phyloP scores from a whole-genome alignment of 2,888 invertebrate species.

The Netelia inedita region DNA sequence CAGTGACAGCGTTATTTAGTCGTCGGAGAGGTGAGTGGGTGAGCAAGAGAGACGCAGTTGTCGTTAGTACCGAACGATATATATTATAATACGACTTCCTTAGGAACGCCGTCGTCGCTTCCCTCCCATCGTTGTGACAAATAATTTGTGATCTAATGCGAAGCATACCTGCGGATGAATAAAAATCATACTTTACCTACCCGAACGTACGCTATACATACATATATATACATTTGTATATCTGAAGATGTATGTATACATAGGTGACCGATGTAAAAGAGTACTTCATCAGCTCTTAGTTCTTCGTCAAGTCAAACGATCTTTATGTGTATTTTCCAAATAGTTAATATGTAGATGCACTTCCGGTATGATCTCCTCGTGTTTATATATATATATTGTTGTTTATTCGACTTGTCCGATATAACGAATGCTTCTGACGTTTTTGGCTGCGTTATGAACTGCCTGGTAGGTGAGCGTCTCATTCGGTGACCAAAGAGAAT shows the following conservation, averaged over 20 bases:
- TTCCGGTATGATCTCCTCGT: background rate
- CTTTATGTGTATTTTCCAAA: slow-evolving; percentile 14
- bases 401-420: background rate
- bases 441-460: background rate
- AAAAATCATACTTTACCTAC: background rate
- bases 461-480: background rate
- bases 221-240: background rate
- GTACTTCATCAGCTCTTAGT: slow-evolving; percentile 1
- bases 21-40: background rate
- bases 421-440: background rate
- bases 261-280: background rate
- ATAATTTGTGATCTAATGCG: background rate
- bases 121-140: slow-evolving; percentile 1
- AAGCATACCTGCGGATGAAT: background rate
- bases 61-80: slow-evolving; percentile 41
- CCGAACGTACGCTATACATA: background rate
- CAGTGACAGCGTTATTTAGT: slow-evolving; percentile 30
- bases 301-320: background rate
- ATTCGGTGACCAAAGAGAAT: slow-evolving; percentile 34
- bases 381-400: background rate
- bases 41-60: slow-evolving; percentile 14
- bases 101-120: background rate
- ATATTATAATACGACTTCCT: slow-evolving; percentile 1
- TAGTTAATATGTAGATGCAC: background rate
- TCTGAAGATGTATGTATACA: background rate